phyloP scores from a whole-genome alignment of 2,888 invertebrate genomes.

The Eristalis arbustorum region DNA sequence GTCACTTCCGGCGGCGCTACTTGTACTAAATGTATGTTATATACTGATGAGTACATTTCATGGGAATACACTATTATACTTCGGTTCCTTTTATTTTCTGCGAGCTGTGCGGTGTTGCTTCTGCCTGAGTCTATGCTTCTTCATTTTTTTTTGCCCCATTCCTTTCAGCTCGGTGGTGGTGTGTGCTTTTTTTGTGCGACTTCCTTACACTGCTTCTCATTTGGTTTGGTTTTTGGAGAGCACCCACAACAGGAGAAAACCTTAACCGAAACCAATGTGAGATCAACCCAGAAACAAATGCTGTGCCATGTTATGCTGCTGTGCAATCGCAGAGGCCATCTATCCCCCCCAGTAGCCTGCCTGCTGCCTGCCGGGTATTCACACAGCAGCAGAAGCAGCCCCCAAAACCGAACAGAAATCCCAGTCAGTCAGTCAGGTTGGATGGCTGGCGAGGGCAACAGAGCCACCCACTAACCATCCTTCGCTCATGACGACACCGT shows the following conservation, averaged over 20 bases:
- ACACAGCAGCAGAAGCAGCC: slow-evolving; percentile 6
- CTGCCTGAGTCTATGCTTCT: slow-evolving; percentile 38
- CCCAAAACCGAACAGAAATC: slow-evolving; percentile 26
- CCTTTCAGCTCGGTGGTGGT: slow-evolving; percentile 26
- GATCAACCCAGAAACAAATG: slow-evolving; percentile 67
- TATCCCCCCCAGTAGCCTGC: slow-evolving; percentile 49
- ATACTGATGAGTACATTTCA: slow-evolving; percentile 71
- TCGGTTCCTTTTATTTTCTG: slow-evolving; percentile 68
- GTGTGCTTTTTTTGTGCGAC: slow-evolving; percentile 16
- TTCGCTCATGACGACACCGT: slow-evolving; percentile 8
- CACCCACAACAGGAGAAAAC: slow-evolving; percentile 63
- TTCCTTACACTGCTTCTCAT: slow-evolving; percentile 49
- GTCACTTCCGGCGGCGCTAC: slow-evolving; percentile 81
- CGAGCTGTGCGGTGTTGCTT: slow-evolving; percentile 62
- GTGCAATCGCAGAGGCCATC: slow-evolving; percentile 59
- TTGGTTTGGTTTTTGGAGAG: slow-evolving; percentile 61
- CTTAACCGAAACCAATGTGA: slow-evolving; percentile 68
- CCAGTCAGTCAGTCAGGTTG: slow-evolving; percentile 49
- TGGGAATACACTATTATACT: slow-evolving; percentile 71
- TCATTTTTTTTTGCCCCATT: slow-evolving; percentile 11
- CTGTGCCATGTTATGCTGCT: slow-evolving; percentile 50
- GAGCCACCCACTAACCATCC: slow-evolving; percentile 46
- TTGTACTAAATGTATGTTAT: slow-evolving; percentile 77
- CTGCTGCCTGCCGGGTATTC: slow-evolving; percentile 7
- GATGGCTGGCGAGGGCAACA: slow-evolving; percentile 19